A percentile compares a stretch with the other conserved stretches of the same genome.
Evolutionary conservation across 2,888 invertebrate species (phyloP).

Genomic region (Nipponacmea schrenckii): DNA sequence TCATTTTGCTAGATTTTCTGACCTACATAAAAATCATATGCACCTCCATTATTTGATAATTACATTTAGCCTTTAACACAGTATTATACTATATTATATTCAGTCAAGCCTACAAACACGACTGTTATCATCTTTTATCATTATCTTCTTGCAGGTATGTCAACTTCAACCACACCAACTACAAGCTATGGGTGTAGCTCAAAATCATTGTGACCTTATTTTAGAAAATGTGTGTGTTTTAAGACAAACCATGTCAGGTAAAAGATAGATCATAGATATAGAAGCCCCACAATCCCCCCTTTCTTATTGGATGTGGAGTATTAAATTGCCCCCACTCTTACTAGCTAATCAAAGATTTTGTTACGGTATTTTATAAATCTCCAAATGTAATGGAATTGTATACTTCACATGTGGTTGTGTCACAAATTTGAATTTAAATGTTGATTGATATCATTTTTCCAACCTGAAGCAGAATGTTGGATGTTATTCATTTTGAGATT

Average conservation of each 20-base stretch:
- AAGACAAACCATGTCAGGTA: conserved; percentile 56
- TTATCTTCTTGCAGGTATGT: conserved; percentile 54
- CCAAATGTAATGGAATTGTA: too few species aligned
- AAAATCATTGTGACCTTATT: conserved; percentile 58
- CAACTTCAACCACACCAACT: conserved; percentile 54
- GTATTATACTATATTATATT: not conserved
- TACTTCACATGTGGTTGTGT: too few species aligned
- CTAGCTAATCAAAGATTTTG: not conserved
- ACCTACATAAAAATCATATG: too few species aligned
- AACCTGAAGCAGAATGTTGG: too few species aligned
- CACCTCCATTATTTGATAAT: too few species aligned
- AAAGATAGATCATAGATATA: conserved; percentile 3
- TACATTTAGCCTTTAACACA: not conserved
- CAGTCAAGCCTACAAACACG: not conserved
- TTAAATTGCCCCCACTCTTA: too few species aligned
- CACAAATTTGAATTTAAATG: conserved; percentile 11
- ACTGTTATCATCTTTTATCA: not conserved
- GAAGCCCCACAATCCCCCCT: too few species aligned
- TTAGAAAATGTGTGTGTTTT: conserved; percentile 59
- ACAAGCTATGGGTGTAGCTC: conserved; percentile 58
- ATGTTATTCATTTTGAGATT: too few species aligned
- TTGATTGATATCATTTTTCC: too few species aligned
- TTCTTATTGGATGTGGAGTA: too few species aligned
- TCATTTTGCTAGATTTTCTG: too few species aligned
- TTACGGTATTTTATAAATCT: not conserved